A percentile compares a stretch with the other conserved stretches of the same genome.
These are phyloP conservation scores for Phodopus roborovskii DNA, from an alignment of 2,113 vertebrate genomes.

Conservation along the genomic window DNA sequence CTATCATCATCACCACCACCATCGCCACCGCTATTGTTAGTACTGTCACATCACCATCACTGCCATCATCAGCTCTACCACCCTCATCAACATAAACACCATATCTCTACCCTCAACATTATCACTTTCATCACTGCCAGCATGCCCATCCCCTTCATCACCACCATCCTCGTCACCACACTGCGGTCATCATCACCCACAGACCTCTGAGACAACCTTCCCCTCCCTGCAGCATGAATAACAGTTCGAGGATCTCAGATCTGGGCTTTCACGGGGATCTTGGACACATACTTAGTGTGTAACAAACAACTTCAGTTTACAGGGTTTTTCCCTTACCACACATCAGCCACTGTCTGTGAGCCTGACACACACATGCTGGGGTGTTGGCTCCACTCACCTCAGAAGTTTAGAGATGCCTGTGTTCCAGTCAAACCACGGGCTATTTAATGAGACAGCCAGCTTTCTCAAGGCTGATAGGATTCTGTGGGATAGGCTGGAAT, in stretches of 20 bases:
- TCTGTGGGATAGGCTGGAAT: too few species aligned
- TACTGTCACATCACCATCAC: background rate
- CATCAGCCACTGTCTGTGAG: background rate
- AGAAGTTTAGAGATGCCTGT: background rate
- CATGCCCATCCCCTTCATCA: background rate
- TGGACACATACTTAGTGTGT: background rate
- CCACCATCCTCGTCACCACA: background rate
- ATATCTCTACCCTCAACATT: too few species aligned
- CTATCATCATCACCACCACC: background rate
- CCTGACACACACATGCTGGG: background rate
- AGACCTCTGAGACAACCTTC: background rate
- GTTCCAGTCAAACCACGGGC: too few species aligned
- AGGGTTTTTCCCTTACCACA: fast-evolving
- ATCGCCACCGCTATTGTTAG: too few species aligned
- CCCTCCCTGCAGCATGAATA: too few species aligned
- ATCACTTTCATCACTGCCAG: too few species aligned
- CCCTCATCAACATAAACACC: too few species aligned
- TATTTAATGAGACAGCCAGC: background rate
- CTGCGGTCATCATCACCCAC: too few species aligned
- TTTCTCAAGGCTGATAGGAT: background rate
- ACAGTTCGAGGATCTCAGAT: background rate
- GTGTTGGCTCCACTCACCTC: too few species aligned
- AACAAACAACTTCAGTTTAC: too few species aligned
- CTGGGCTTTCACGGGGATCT: background rate
- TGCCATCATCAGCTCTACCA: background rate